Base-by-base conservation (phyloP, 2,888 invertebrate species). In the Aphodius granarius region DNA sequence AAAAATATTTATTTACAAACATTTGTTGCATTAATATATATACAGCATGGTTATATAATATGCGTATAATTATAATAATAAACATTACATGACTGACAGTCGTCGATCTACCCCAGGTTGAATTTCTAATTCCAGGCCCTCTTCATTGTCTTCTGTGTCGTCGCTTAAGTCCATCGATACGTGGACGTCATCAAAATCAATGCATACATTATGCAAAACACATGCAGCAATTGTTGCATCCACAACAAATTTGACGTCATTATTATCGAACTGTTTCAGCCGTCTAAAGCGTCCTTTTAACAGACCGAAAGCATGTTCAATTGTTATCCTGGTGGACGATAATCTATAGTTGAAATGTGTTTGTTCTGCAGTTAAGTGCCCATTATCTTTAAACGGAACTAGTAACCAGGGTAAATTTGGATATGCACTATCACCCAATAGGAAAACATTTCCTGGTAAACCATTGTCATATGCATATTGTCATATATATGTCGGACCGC, bases 371-470 rank as follows among this genome's bases (percentile, higher is more conserved):
- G 81, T 82, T 6, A 85, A 75, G 74, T 77, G 73, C 3, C 82
- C 83, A 73, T 81, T 78, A 74, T 83, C 80, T 73, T 80, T 81
- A 76, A 79, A 84, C 15, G 83, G 84, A 16, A 81, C 73, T 0
- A 85, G 72, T 16, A 84, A 21, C 78, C 75, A 77, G 4, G 72
- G 15, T 5, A 79, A 22, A 66, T 78, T 65, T 4, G 83, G 79
- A 74, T 85, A 84, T 4, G 82, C 83, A 62, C 79, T 78, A 77
- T 83, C 81, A 43, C 82, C 81, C 16, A 83, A 18, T n/a, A 83
- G 62, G 75, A 65, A 43, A 22, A 64, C 3, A 65, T 20, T 65
- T 2, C 9, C 16, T 3, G 9, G 62, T 17, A 66, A 73, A 18
- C 23, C 22, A 23, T 23, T 23, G 6, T 23, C 23, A 23, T 23